Evolutionary conservation across 1,140 invertebrate genomes (phyloP), one percentile per base, ranked within the genome.

Genomic region (Theocolax elegans): DNA sequence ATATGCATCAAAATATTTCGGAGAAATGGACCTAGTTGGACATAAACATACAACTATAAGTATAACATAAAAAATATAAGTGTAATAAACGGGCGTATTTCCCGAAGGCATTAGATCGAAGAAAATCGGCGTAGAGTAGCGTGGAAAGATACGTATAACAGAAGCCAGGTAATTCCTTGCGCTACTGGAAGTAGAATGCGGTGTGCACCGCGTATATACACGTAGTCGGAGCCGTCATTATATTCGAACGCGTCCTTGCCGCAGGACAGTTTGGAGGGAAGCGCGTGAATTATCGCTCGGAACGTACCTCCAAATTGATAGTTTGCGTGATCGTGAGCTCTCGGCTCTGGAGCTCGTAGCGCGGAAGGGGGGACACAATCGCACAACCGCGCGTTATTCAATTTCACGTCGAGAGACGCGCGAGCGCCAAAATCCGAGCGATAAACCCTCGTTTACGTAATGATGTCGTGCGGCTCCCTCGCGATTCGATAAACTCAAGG

Each of bases 191-290:
- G n/a, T n/a, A n/a, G n/a, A n/a, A n/a, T n/a, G n/a, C n/a, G n/a
- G n/a, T n/a, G n/a, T n/a, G n/a, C n/a, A n/a, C n/a, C n/a, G n/a
- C n/a, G n/a, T n/a, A n/a, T n/a, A n/a, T n/a, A n/a, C n/a, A n/a
- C n/a, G n/a, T n/a, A n/a, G n/a, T n/a, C n/a, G n/a, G n/a, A n/a
- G n/a, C n/a, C n/a, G n/a, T n/a, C n/a, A n/a, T n/a, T n/a, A n/a
- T n/a, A n/a, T n/a, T n/a, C n/a, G n/a, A n/a, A n/a, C n/a, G 44
- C 38, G 67, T 69, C 67, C 67, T 69, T 69, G 67, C 49, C 67
- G 10, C 40, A 46, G 59, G 59, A 48, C 51, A 29, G 3, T 21
- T n/a, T 19, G 44, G 6, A 46, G 3, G 4, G 13, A 46, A 19
- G 44, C 6, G 19, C 15, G 6, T n/a, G n/a, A 46, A 46, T 46